Base-by-base conservation (phyloP, 2,797 vertebrate genomes). In the Catostomus latipinnis region DNA sequence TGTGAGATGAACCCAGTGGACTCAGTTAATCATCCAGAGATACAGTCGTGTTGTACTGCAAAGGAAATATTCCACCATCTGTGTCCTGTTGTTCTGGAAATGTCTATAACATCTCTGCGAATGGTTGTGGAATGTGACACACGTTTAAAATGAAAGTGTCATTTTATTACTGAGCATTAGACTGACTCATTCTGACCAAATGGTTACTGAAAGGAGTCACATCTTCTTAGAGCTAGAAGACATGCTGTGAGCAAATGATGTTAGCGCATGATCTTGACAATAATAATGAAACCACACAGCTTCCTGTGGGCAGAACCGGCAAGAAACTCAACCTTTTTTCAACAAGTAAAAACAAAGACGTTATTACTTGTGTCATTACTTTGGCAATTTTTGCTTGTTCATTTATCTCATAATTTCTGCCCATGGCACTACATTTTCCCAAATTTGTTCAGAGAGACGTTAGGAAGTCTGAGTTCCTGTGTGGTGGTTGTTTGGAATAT, bases 261-360 rank as follows among this genome's bases (percentile, higher is more conserved):
- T 16, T 66, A n/a, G 62, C 46, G 46, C 43, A 63, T 13, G 8
- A 18, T 52, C 18, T 14, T 8, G 58, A 62, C 14, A 52, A 62
- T 69, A 53, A 69, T 43, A 56, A 9, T 57, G 52, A 66, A 66
- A 66, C 52, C 62, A 67, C 72, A 54, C 52, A 7, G 53, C 22
- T 77, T 69, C 65, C 46, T 70, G 13, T 70, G 22, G 8, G 10
- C 48, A 61, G 57, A 46, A 46, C 5, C 61, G 14, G 11, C 10
- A 43, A 62, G 67, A 78, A 78, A 62, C 22, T 50, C 6, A 14
- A 48, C 6, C 54, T 6, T 0, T 18, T n/a, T n/a, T n/a, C n/a
- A n/a, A n/a, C n/a, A n/a, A n/a, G n/a, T n/a, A n/a, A 46, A 34
- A 78, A 71, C 67, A 78, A 70, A 71, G 76, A 34, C 3, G 22